Evolutionary conservation across 1,140 invertebrate genomes (phyloP), one percentile per base, ranked within the genome.

Genomic region (Saccostrea echinata): DNA sequence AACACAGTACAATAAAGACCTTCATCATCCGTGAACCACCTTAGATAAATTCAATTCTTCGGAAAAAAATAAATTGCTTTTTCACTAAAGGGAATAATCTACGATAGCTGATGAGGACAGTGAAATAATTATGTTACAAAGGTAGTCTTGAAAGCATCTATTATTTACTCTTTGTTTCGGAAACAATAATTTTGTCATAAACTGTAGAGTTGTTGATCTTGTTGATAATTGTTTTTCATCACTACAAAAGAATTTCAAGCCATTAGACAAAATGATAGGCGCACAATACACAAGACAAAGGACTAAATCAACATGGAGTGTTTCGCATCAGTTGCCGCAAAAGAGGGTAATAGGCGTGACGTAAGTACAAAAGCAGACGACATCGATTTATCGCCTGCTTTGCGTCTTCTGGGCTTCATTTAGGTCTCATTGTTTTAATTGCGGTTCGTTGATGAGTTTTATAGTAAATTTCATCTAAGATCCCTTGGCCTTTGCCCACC

Each of bases 31-130:
- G 30, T 76, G 68, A 76, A 76, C 68, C 68, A 76, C 68, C 30
- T 76, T 76, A 76, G 68, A 76, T 76, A 76, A 76, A 76, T 76
- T 76, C 68, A 76, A 76, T 76, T 76, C 68, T 76, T 76, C 68
- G 68, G 68, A 76, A 76, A 76, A 76, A 76, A 76, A 76, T 76
- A 76, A 76, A 76, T 76, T 76, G 68, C 68, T 76, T 76, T 76
- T 76, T 76, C 68, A 30, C 68, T 76, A 76, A 76, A 76, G 68
- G 68, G 68, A 76, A 76, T 76, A 76, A 76, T 76, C 68, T 76
- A 30, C 68, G 30, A 76, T 33, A 33, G 68, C 16, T 76, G 68
- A 76, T 76, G 68, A 76, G 68, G 27, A 76, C 27, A 76, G 68
- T 30, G 24, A 76, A 76, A 76, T 76, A 76, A 76, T 76, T 76